These are phyloP conservation scores for Myrmophylax atrothorax DNA, from an alignment of 2,113 vertebrate species.

Conservation along the genomic window DNA sequence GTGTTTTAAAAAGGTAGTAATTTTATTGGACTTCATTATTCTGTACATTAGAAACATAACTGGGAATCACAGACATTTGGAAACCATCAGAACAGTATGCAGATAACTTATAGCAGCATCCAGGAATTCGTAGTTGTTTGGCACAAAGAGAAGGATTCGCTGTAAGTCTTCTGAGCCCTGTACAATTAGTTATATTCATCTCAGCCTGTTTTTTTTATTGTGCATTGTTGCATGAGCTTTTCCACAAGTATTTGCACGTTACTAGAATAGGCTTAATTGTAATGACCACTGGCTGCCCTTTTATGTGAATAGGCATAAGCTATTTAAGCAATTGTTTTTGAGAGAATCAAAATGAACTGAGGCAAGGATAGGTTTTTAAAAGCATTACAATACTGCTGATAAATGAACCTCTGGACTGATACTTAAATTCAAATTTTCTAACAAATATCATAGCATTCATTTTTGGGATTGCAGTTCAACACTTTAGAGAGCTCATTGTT, in stretches of 20 bases:
- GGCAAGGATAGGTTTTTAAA: neutral
- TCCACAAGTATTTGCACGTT: neutral
- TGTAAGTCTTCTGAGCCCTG: neutral
- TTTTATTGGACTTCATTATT: neutral
- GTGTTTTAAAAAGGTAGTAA: neutral
- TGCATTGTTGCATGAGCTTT: neutral
- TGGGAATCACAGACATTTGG: neutral
- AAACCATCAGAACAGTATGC: neutral
- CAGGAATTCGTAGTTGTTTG: neutral
- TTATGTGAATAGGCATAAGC: neutral
- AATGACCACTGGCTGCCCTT: neutral
- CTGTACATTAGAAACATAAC: neutral
- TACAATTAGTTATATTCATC: neutral
- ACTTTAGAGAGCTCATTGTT: neutral
- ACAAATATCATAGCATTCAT: rapidly evolving
- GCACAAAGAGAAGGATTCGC: neutral
- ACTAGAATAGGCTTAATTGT: neutral
- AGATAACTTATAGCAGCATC: neutral
- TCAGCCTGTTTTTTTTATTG: neutral
- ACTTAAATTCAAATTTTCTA: neutral
- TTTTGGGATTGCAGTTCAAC: neutral
- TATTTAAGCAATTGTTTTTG: neutral
- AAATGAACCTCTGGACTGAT: neutral
- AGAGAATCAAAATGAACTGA: neutral
- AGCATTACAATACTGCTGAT: neutral